Evolutionary conservation across 2,797 vertebrate genomes (phyloP).

Genomic region (Masticophis lateralis): DNA sequence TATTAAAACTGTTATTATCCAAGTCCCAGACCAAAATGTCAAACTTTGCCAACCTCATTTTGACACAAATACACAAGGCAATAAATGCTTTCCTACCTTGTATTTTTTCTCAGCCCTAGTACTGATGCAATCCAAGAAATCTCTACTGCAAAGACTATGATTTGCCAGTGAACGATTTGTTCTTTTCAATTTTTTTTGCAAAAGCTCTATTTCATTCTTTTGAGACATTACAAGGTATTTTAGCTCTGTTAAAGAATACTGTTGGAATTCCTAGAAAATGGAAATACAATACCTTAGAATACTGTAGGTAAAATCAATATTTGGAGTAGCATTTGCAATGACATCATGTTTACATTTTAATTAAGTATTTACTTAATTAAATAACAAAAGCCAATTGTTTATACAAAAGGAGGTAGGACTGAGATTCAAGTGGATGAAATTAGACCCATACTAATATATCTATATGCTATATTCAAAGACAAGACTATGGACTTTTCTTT

Average conservation of each 20-base stretch:
- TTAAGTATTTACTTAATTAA: neutral
- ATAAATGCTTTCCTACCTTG: slow-evolving; percentile 61
- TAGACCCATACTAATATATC: neutral
- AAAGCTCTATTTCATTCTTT: slow-evolving; percentile 71
- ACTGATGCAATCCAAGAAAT: slow-evolving; percentile 49
- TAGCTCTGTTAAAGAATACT: slow-evolving; percentile 56
- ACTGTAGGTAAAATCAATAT: neutral
- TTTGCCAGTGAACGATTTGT: slow-evolving; percentile 53
- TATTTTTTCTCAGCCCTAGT: slow-evolving; percentile 51
- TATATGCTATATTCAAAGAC: neutral
- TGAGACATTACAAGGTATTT: slow-evolving; percentile 63
- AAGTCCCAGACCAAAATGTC: slow-evolving; percentile 65
- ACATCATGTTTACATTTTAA: neutral
- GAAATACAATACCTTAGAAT: neutral
- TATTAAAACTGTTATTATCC: slow-evolving; percentile 69
- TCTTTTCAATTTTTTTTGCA: slow-evolving; percentile 67
- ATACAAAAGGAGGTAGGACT: neutral
- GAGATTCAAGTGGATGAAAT: neutral
- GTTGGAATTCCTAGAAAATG: slow-evolving; percentile 53
- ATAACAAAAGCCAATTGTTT: neutral
- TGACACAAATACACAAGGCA: slow-evolving; percentile 62
- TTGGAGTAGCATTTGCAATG: neutral
- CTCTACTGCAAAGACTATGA: slow-evolving; percentile 31
- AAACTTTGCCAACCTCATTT: slow-evolving; percentile 59
- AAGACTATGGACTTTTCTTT: neutral